Base-by-base conservation (phyloP, 1,140 invertebrate species). In the Copidosoma floridanum region DNA sequence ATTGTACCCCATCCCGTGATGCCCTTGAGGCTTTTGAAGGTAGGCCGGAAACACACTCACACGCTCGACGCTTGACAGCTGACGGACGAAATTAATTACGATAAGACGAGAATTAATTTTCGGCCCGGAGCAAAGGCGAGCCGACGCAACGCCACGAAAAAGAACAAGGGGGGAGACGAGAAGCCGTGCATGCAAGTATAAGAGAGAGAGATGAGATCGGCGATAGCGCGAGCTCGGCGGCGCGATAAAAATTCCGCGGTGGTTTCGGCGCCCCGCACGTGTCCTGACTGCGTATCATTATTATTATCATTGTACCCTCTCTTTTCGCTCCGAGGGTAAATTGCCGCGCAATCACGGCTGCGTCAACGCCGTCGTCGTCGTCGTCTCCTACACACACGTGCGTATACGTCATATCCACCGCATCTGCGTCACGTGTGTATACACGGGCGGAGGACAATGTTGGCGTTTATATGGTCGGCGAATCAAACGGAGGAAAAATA, bases 271-370 rank as follows among this genome's bases (percentile, higher is more conserved):
- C n/a, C n/a, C 23, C 26, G 47, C 47, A 48, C 40, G 29, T 50
- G 48, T 52, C 57, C 7, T 10, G 41, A 59, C 56, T 58, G 24
- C 56, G 23, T 41, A 58, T 48, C n/a, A n/a, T n/a, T n/a, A n/a
- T n/a, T n/a, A n/a, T 46, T 23, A 18, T 18, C n/a, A 16, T 37
- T 37, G 7, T 37, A 8, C 14, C 7, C n/a, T n/a, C n/a, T n/a
- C n/a, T n/a, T n/a, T n/a, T n/a, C n/a, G n/a, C n/a, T n/a, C n/a
- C n/a, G n/a, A n/a, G n/a, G n/a, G n/a, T n/a, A n/a, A n/a, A n/a
- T n/a, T n/a, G n/a, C n/a, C n/a, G n/a, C n/a, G n/a, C 44, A 10
- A 24, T 24, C 21, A 12, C 21, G 44, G n/a, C n/a, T n/a, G n/a
- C n/a, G n/a, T n/a, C n/a, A n/a, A n/a, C n/a, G n/a, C n/a, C n/a